Conservation (phyloP, 2,797 vertebrate species). For the Peromyscus eremicus region DNA sequence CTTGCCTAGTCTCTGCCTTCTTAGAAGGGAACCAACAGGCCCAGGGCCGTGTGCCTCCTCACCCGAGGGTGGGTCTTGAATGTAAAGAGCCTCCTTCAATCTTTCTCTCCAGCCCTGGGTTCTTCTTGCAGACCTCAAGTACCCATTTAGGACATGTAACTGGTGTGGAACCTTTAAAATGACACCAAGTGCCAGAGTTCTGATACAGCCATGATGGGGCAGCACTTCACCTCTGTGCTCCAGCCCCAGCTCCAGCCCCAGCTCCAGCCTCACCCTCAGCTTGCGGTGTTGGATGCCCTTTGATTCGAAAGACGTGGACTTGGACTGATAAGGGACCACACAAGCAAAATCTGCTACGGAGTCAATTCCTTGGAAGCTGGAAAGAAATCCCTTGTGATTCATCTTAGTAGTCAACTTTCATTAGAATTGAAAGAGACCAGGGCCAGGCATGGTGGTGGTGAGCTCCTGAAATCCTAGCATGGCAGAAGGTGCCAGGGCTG, state of each 20-base stretch:
- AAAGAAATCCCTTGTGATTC: not conserved
- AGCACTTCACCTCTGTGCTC: not conserved
- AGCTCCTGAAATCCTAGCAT: not conserved
- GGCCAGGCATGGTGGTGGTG: not conserved
- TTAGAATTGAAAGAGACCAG: not conserved
- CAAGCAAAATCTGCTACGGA: not conserved
- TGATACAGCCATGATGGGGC: not conserved
- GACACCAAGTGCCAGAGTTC: fast-evolving
- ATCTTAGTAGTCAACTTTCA: not conserved
- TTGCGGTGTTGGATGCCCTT: not conserved
- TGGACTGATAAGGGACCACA: not conserved
- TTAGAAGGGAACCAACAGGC: not conserved
- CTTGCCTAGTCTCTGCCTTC: not conserved
- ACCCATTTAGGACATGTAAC: fast-evolving
- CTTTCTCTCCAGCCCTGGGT: fast-evolving
- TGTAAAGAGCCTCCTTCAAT: fast-evolving
- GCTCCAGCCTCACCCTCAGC: not conserved
- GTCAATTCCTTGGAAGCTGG: not conserved
- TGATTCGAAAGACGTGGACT: not conserved
- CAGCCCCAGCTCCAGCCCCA: not conserved
- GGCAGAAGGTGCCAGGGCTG: not conserved
- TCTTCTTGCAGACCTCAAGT: not conserved
- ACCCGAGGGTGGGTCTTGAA: not conserved
- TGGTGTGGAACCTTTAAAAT: not conserved
- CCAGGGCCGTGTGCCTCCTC: fast-evolving